Conservation (phyloP, 2,888 invertebrate species). For the Eutolmus rufibarbis region DNA sequence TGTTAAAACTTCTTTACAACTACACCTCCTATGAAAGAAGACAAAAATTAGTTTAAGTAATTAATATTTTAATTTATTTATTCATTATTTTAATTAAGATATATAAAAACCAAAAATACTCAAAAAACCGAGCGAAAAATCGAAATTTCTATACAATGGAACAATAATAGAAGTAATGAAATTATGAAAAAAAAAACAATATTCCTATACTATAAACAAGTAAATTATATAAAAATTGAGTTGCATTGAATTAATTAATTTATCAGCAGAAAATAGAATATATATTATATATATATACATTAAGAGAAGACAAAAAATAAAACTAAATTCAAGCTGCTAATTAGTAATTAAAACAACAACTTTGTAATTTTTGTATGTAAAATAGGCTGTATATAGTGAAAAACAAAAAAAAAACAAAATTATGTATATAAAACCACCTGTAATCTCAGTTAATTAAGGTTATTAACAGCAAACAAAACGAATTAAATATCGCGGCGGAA, state of each 20-base stretch:
- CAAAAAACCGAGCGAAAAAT: neutral
- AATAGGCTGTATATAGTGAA: neutral
- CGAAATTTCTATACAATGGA: neutral
- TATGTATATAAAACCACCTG: neutral
- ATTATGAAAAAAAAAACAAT: neutral
- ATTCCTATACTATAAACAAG: neutral
- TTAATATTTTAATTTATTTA: neutral
- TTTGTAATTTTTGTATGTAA: neutral
- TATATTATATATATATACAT: neutral
- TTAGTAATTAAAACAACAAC: neutral
- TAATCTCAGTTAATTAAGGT: neutral
- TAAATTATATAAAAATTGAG: neutral
- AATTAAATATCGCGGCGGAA: neutral
- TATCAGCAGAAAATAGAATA: neutral
- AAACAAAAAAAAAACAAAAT: neutral
- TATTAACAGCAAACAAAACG: neutral
- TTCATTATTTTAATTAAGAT: neutral
- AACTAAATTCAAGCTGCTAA: neutral
- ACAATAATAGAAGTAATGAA: neutral
- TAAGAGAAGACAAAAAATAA: neutral
- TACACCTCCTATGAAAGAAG: neutral
- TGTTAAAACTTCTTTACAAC: too few relatives aligned
- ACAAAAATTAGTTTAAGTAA: neutral
- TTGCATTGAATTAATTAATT: neutral
- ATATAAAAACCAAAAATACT: neutral